Conservation (phyloP, 2,113 vertebrate genomes). For the Coryphaenoides rupestris region DNA sequence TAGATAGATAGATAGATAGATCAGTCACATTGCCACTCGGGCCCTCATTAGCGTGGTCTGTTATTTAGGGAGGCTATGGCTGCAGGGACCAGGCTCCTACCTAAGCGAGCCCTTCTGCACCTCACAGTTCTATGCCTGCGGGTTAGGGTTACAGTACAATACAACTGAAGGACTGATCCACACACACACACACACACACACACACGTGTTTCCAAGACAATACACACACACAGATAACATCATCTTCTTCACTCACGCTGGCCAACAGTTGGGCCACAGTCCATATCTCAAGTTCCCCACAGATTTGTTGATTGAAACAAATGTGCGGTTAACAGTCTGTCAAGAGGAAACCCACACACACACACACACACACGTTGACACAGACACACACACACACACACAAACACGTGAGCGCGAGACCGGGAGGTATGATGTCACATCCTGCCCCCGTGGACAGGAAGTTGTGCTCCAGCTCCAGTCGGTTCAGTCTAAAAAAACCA, state of each 20-base stretch:
- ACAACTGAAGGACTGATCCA: slow-evolving; percentile 31
- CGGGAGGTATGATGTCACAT: slow-evolving; percentile 60
- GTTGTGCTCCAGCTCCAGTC: slow-evolving; percentile 27
- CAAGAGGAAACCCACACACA: background rate
- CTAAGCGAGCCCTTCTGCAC: no score
- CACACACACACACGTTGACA: slow-evolving; percentile 4
- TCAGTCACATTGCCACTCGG: no score
- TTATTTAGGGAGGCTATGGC: no score
- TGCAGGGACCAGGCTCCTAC: no score
- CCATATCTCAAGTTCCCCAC: slow-evolving; percentile 1
- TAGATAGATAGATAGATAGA: no score
- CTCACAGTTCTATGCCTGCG: no score
- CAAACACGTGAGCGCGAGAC: slow-evolving; percentile 19
- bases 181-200: slow-evolving; percentile 8
- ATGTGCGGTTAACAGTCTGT: background rate
- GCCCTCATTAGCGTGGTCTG: no score
- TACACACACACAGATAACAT: slow-evolving; percentile 11
- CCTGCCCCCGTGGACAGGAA: slow-evolving; percentile 69
- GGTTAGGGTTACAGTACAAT: no score
- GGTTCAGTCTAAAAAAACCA: slow-evolving; percentile 73
- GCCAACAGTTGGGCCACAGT: background rate
- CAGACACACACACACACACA: background rate
- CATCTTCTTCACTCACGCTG: slow-evolving; percentile 10
- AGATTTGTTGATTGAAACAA: background rate
- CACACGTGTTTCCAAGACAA: background rate